These are phyloP conservation scores for Lasius platythorax DNA, from an alignment of 2,888 invertebrate genomes.

Conservation along the genomic window DNA sequence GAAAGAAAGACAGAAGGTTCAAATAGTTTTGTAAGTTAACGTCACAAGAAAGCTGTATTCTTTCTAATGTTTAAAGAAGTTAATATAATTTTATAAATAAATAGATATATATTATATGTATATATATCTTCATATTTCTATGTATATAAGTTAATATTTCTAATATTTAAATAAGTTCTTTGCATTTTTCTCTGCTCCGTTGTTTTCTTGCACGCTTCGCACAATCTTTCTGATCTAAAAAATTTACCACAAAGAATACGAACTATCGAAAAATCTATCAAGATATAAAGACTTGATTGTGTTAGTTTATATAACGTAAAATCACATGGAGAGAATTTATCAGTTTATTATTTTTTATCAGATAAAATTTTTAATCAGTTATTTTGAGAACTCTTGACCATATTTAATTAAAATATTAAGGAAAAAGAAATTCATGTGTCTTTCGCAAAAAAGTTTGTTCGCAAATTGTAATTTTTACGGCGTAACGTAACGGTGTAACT, in stretches of 20 bases:
- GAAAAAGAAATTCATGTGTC: neutral
- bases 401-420: neutral
- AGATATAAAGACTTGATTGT: neutral
- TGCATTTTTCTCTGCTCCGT: neutral
- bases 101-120: neutral
- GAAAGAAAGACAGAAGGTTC: neutral
- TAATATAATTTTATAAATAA: neutral
- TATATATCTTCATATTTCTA: too few relatives aligned
- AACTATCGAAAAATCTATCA: neutral
- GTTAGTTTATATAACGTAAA: neutral
- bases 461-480: slow-evolving; percentile 14
- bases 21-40: neutral
- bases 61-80: neutral
- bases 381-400: neutral
- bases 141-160: neutral
- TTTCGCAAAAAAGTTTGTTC: neutral
- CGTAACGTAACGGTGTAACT: neutral
- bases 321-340: neutral
- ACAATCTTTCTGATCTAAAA: neutral
- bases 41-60: neutral
- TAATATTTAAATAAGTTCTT: neutral
- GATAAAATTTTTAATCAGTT: neutral
- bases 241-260: neutral
- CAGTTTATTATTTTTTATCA: neutral
- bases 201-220: neutral